phyloP scores from a whole-genome alignment of 2,797 vertebrate species.

The Leptatherina wallacei region DNA sequence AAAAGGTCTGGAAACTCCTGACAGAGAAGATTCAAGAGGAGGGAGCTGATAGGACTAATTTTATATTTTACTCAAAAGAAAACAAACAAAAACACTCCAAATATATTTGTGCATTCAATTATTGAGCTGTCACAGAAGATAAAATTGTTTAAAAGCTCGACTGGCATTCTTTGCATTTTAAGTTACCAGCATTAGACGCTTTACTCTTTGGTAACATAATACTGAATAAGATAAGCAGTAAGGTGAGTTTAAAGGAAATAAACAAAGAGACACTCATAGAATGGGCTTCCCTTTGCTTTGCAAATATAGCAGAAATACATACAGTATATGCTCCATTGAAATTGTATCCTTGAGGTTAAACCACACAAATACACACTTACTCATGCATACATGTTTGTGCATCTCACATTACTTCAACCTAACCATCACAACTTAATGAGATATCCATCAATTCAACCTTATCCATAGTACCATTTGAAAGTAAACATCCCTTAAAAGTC shows the following conservation, averaged over 20 bases:
- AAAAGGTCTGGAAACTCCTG: constrained; percentile 7
- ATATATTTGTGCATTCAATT: not conserved
- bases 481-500: not conserved
- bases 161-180: not conserved
- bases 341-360: constrained; percentile 4
- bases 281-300: constrained; percentile 40
- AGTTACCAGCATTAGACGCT: not conserved
- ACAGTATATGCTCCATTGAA: constrained; percentile 1
- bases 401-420: constrained; percentile 6
- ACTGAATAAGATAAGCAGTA: not conserved
- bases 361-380: not conserved
- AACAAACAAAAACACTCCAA: not conserved
- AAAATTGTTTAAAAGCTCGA: too few relatives aligned
- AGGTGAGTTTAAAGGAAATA: not conserved
- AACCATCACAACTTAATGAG: not conserved
- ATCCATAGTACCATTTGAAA: constrained; percentile 1
- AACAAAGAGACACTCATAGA: constrained; percentile 11
- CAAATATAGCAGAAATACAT: constrained; percentile 44
- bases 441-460: constrained; percentile 1
- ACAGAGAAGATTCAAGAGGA: not conserved
- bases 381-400: not conserved
- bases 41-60: not conserved
- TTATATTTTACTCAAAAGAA: not conserved
- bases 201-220: not conserved
- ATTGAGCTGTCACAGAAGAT: not conserved